Base-by-base conservation (phyloP, 2,113 vertebrate genomes). In the Australoheros scitulus region DNA sequence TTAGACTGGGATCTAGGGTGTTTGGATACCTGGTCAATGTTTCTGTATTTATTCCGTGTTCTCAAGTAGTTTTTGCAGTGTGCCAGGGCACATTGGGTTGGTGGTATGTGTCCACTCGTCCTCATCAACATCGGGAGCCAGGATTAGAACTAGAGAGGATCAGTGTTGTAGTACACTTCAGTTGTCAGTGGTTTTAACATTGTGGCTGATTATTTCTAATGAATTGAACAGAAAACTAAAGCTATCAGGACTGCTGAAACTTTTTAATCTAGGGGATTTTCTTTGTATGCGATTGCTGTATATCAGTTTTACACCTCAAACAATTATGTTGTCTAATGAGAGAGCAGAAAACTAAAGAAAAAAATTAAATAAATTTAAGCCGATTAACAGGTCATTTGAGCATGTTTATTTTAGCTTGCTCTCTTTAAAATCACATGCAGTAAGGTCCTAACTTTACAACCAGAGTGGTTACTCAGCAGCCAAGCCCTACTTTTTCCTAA, bases 131-230 rank as follows among this genome's bases (percentile, higher is more conserved):
- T 26, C 29, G 32, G 43, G 65, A 72, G 43, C 65, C 24, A 70
- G 41, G 64, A 29, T 4, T 70, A 70, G 64, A 70, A 50, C 22
- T 50, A 29, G 64, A 70, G 24, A 70, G 41, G 47, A 70, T 52
- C 65, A 20, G 22, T 32, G 65, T 24, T 8, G 43, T 20, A 10
- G 6, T 52, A 11, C 43, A 18, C 17, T 52, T 52, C 15, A 13
- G 3, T 29, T 43, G 11, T 52, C 26, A 72, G 11, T 72, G 43
- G 43, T 52, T 52, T 72, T 72, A 52, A 52, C 17, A 26, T 72
- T 52, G 65, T 32, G 65, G 65, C 65, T 20, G 65, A 32, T n/a
- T 52, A n/a, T 72, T 52, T 72, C 43, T 72, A 72, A 72, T 72
- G 26, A 72, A 29, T 20, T 32, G 43, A 52, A 72, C 43, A 0